phyloP scores from a whole-genome alignment of 2,888 invertebrate species.

The Apodemia hepburni region DNA sequence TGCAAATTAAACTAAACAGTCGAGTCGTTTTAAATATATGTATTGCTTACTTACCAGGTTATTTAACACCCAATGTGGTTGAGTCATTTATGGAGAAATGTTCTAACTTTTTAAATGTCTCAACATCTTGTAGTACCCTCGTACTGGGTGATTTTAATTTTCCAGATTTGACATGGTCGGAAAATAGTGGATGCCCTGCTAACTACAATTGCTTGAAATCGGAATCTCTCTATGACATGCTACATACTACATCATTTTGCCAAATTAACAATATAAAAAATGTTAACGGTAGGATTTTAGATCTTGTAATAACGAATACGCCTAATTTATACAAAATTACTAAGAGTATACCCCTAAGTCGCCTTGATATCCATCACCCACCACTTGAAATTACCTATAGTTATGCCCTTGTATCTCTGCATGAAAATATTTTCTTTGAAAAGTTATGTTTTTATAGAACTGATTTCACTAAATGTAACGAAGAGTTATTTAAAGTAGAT shows the following conservation, averaged over 20 bases:
- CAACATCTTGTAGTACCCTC: neutral
- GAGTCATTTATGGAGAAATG: neutral
- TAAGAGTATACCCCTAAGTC: neutral
- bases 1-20: conserved; percentile 17
- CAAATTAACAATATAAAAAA: conserved; percentile 13
- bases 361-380: conserved; percentile 11
- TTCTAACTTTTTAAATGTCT: neutral
- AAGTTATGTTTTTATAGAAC: conserved; percentile 5
- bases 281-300: conserved; percentile 10
- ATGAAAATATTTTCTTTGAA: neutral
- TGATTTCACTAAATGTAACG: neutral
- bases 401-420: neutral
- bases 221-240: neutral
- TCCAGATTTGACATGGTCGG: neutral
- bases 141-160: neutral
- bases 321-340: conserved; percentile 1
- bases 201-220: conserved; percentile 3
- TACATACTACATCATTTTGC: conserved; percentile 3
- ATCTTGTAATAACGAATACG: conserved; percentile 11
- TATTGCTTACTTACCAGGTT: neutral
- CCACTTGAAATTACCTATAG: conserved; percentile 12
- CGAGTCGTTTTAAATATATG: neutral
- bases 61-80: neutral
- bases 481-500: neutral
- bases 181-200: neutral